phyloP scores from a whole-genome alignment of 2,797 vertebrate genomes.

The Scyliorhinus canicula region DNA sequence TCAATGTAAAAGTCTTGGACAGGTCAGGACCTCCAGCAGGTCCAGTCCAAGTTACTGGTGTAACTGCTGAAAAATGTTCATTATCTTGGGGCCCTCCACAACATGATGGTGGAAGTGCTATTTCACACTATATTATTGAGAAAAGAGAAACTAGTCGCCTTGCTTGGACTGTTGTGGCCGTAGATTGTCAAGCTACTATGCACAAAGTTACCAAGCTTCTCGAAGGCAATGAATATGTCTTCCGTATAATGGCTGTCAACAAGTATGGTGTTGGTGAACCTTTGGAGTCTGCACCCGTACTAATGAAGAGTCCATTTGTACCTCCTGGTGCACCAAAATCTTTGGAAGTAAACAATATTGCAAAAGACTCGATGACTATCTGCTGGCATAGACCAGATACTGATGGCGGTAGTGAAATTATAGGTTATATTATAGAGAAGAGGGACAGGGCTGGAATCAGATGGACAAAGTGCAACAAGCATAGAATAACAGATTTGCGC shows the following conservation, averaged over 20 bases:
- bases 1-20: constrained; percentile 86
- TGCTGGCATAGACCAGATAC: constrained; percentile 82
- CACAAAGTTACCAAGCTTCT: constrained; percentile 89
- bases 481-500: constrained; percentile 83
- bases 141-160: constrained; percentile 93
- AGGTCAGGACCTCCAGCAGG: constrained; percentile 81
- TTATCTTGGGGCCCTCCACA: constrained; percentile 81
- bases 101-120: constrained; percentile 86
- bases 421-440: constrained; percentile 86
- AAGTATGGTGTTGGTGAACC: constrained; percentile 81
- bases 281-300: constrained; percentile 70
- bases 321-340: constrained; percentile 81
- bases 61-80: constrained; percentile 84
- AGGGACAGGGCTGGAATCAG: constrained; percentile 86
- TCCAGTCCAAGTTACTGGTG: constrained; percentile 77
- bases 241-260: constrained; percentile 94
- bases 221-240: constrained; percentile 92
- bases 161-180: constrained; percentile 86
- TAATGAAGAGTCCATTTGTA: constrained; percentile 88
- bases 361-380: constrained; percentile 89
- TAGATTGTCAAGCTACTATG: constrained; percentile 71
- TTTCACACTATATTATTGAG: constrained; percentile 87
- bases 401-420: constrained; percentile 87
- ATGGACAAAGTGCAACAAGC: constrained; percentile 94
- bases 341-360: constrained; percentile 82